Conservation (phyloP, 2,888 invertebrate genomes). For the Orchestes rusci region DNA sequence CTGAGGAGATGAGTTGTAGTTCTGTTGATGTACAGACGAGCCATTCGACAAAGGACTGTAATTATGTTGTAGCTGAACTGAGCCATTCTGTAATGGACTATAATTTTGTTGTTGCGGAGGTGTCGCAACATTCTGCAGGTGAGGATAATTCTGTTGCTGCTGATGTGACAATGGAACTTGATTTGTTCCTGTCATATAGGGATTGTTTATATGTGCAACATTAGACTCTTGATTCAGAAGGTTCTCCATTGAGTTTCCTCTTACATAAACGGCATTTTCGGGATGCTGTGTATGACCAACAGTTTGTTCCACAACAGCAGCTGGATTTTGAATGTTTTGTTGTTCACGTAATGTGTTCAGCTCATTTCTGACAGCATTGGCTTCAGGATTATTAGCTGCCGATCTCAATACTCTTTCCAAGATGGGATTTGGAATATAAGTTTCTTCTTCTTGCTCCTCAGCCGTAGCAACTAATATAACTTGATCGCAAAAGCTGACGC, state of each 20-base stretch:
- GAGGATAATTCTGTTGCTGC: no score
- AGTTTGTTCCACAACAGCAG: no score
- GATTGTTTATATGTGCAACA: no score
- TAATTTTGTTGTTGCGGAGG: no score
- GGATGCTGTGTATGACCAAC: conserved; percentile 8
- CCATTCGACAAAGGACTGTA: no score
- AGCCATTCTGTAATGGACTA: no score
- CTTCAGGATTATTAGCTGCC: conserved; percentile 67
- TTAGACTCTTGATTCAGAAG: conserved; percentile 22
- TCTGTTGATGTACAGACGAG: no score
- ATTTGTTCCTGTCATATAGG: no score
- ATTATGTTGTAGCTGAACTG: no score
- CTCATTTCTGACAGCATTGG: conserved; percentile 48
- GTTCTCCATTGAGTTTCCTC: conserved; percentile 36
- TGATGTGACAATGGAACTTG: no score
- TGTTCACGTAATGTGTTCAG: conserved; percentile 43
- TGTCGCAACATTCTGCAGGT: no score
- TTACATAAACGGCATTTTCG: conserved; percentile 30
- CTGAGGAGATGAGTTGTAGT: no score
- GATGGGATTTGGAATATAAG: conserved; percentile 86
- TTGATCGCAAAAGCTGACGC: conserved; percentile 91
- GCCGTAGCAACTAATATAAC: conserved; percentile 88
- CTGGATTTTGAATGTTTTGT: conserved; percentile 36
- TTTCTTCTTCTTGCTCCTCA: conserved; percentile 85
- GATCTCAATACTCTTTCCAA: conserved; percentile 78